Evolutionary conservation across 2,888 invertebrate genomes (phyloP), one percentile per base, ranked within the genome.

Genomic region (Agrotis clavis): DNA sequence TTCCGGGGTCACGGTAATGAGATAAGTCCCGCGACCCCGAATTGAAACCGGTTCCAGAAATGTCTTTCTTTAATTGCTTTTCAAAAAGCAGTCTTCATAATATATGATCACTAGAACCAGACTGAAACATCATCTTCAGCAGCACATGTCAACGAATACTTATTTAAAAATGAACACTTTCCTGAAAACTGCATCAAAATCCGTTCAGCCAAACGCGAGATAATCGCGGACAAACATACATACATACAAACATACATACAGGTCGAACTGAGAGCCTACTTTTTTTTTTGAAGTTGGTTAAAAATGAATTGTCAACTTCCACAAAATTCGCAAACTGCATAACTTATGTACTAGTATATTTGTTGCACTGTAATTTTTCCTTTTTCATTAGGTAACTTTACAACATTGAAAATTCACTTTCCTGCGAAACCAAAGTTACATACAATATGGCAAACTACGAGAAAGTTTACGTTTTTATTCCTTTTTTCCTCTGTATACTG

Each of bases 381-480:
- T 41, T 41, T 41, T 41, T 41, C 41, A 41, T 41, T 1, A n/a
- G n/a, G n/a, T n/a, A 41, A 41, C 11, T 9, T 11, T 41, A 11
- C 11, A 11, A 0, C 2, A 41, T 1, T 41, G 41, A 41, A 1
- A 41, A 41, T 41, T 41, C 41, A 41, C 41, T 41, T 9, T 41
- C 41, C 41, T 41, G 41, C 41, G 41, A 41, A 41, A 41, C 9
- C 41, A 41, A 41, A 41, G 41, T 9, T 41, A 41, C 1, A 41
- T 11, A 41, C 41, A 41, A 11, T 41, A 14, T 61, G 57, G 64
- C 61, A 48, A 70, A 72, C 76, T 76, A 79, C 25, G 25, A 84
- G 79, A 71, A 73, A 81, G 85, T 90, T 91, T 88, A 81, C 88
- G 88, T 11, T 41, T 41, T 35, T 85, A 85, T 85, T 87, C 87